These are phyloP conservation scores for Mirza zaza DNA, from an alignment of 2,113 vertebrate genomes.

Conservation along the genomic window DNA sequence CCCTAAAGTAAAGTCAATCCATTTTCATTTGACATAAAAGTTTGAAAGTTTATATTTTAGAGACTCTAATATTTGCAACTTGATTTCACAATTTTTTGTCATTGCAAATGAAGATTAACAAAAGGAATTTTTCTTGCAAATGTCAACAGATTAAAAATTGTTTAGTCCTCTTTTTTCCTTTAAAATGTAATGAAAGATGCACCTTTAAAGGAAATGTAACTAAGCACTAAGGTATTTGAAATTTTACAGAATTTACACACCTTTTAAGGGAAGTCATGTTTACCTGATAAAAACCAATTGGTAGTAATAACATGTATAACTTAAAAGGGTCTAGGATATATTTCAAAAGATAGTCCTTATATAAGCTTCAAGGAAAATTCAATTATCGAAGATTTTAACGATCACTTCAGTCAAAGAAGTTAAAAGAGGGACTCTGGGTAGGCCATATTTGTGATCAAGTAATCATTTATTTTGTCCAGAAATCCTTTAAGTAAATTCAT, in stretches of 20 bases:
- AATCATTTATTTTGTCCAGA: slow-evolving; percentile 11
- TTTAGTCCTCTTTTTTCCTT: not conserved
- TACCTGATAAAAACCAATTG: slow-evolving; percentile 45
- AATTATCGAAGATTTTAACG: slow-evolving; percentile 24
- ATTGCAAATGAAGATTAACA: not conserved
- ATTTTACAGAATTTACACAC: not conserved
- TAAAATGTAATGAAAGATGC: not conserved
- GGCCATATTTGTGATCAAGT: not conserved
- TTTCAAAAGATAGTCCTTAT: slow-evolving; percentile 35
- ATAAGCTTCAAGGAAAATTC: slow-evolving; percentile 18
- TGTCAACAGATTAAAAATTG: not conserved
- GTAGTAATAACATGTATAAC: not conserved
- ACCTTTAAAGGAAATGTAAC: slow-evolving; percentile 23
- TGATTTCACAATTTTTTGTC: not conserved
- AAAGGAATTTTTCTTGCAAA: slow-evolving; percentile 25
- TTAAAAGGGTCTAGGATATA: not conserved
- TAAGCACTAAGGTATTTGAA: not conserved
- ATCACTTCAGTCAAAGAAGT: slow-evolving; percentile 42
- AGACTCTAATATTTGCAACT: not conserved
- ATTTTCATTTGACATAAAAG: not conserved
- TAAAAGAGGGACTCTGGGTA: not conserved
- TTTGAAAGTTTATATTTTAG: not conserved
- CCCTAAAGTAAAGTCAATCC: not conserved
- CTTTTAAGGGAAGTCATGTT: not conserved
- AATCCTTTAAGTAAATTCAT: not conserved